Evolutionary conservation across 2,113 vertebrate genomes (phyloP).

Genomic region (Bothrops jararaca): DNA sequence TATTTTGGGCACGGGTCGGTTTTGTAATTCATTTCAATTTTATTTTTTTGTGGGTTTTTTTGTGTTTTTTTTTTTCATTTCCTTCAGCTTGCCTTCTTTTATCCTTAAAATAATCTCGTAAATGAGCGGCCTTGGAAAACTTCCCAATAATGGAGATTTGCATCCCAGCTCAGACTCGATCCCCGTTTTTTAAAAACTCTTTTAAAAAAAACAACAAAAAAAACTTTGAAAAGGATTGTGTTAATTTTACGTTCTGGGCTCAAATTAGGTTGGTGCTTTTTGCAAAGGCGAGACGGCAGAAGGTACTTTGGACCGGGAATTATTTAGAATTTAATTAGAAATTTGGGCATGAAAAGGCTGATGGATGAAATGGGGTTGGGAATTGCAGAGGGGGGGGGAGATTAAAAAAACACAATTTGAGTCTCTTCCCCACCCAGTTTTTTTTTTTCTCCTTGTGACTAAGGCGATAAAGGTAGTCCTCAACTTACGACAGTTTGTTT

Average conservation of each 20-base stretch:
- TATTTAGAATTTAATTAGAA: not conserved
- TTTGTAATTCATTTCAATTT: not conserved
- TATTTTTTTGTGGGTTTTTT: no score
- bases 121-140: not conserved
- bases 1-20: not conserved
- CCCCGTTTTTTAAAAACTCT: not conserved
- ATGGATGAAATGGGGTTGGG: rapidly evolving
- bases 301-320: not conserved
- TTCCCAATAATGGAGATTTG: not conserved
- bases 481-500: no score
- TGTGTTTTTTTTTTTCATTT: no score
- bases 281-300: constrained; percentile 14
- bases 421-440: not conserved
- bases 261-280: constrained; percentile 17
- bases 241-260: not conserved
- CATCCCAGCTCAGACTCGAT: not conserved
- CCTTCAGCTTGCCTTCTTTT: not conserved
- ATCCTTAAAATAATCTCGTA: not conserved
- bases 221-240: constrained; percentile 33
- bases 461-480: no score
- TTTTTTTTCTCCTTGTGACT: not conserved
- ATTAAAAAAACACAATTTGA: no score
- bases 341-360: not conserved
- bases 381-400: no score
- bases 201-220: no score